Evolutionary conservation across 2,888 invertebrate species (phyloP).

Genomic region (Idaea aversata): DNA sequence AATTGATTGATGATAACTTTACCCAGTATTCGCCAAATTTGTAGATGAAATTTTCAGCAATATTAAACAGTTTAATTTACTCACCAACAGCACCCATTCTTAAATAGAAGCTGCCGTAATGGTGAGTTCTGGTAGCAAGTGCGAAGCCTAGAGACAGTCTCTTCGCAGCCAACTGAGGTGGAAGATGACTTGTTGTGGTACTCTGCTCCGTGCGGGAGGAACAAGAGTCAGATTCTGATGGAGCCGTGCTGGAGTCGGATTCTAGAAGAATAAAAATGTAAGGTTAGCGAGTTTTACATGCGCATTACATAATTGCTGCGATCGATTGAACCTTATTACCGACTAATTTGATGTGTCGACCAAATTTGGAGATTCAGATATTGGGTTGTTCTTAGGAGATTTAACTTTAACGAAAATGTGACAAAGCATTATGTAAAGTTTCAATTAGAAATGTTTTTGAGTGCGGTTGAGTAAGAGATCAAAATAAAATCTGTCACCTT

Average conservation of each 20-base stretch:
- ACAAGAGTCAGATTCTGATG: constrained; percentile 72
- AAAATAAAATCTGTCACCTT: too few relatives aligned
- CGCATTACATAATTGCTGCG: too few relatives aligned
- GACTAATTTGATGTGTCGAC: too few relatives aligned
- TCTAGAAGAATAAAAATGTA: constrained; percentile 36
- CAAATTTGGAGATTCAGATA: too few relatives aligned
- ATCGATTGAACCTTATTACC: too few relatives aligned
- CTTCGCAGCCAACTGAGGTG: constrained; percentile 64
- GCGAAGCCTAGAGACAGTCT: constrained; percentile 76
- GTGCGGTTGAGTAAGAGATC: too few relatives aligned
- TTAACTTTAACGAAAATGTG: too few relatives aligned
- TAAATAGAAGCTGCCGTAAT: constrained; percentile 95
- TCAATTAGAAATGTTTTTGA: too few relatives aligned
- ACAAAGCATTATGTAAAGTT: too few relatives aligned
- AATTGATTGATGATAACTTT: background rate
- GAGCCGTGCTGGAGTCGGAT: constrained; percentile 66
- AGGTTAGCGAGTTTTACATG: too few relatives aligned
- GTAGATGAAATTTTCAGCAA: background rate
- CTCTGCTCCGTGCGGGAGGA: constrained; percentile 81
- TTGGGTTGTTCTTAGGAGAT: too few relatives aligned
- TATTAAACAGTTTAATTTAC: constrained; percentile 30
- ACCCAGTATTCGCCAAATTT: background rate
- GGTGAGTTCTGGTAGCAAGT: constrained; percentile 82
- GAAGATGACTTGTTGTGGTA: constrained; percentile 66
- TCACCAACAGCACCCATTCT: constrained; percentile 95